Evolutionary conservation across 1,140 invertebrate genomes (phyloP).

Genomic region (Lysiphlebus fabarum): DNA sequence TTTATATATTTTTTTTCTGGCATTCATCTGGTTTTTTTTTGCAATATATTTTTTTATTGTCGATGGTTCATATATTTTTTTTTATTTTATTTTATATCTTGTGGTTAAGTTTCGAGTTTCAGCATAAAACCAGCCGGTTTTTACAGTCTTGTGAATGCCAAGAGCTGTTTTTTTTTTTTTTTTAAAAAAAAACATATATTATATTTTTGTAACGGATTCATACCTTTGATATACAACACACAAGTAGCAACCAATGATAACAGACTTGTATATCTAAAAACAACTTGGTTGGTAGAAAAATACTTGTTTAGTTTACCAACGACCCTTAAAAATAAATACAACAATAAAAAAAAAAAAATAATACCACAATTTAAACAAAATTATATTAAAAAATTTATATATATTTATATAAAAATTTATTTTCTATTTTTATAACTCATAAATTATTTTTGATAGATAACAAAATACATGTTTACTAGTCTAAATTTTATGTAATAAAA

Average conservation of each 20-base stretch:
- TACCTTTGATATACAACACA: background rate
- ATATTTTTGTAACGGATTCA: conserved; percentile 38
- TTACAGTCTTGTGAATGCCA: conserved; percentile 29
- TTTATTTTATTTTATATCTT: background rate
- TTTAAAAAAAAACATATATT: no score
- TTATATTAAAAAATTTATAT: background rate
- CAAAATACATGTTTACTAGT: conserved; percentile 20
- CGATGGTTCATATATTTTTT: background rate
- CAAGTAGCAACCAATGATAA: conserved; percentile 10
- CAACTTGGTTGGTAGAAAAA: background rate
- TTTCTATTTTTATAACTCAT: conserved; percentile 13
- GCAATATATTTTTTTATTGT: conserved; percentile 2
- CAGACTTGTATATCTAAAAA: background rate
- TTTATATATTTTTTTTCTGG: no score
- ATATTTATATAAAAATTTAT: background rate
- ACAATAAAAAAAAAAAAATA: background rate
- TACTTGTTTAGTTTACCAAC: conserved; percentile 10
- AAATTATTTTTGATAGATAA: conserved; percentile 17
- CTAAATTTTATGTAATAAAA: conserved; percentile 8
- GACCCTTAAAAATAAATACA: conserved; percentile 13
- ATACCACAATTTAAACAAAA: background rate
- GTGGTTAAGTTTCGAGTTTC: conserved; percentile 22
- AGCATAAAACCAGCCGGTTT: conserved; percentile 32
- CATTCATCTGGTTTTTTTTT: no score
- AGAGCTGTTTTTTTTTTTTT: no score